Conservation (phyloP, 1,140 invertebrate genomes). For the Agrilus planipennis region DNA sequence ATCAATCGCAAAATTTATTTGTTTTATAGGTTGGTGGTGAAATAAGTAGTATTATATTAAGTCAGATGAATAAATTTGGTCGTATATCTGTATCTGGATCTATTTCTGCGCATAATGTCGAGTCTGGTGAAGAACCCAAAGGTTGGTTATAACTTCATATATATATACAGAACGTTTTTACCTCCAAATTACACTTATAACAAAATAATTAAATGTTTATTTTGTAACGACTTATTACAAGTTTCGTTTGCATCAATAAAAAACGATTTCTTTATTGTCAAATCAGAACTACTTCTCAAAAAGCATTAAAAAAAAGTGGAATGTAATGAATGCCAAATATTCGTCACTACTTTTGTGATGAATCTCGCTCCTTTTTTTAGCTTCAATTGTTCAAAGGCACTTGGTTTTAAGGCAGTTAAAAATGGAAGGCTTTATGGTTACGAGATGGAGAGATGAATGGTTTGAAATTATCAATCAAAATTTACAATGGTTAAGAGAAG, state of each 20-base stretch:
- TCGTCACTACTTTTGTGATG: too few species aligned
- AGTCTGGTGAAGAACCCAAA: conserved; percentile 26
- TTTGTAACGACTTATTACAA: too few species aligned
- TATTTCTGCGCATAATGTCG: conserved; percentile 44
- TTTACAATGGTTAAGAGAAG: conserved; percentile 41
- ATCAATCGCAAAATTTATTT: too few species aligned
- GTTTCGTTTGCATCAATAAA: too few species aligned
- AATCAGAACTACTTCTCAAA: too few species aligned
- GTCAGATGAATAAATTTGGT: conserved; percentile 47
- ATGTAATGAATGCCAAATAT: too few species aligned
- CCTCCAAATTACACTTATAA: too few species aligned
- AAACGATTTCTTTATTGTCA: too few species aligned
- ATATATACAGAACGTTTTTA: too few species aligned
- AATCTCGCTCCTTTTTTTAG: conserved; percentile 40
- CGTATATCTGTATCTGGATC: conserved; percentile 49
- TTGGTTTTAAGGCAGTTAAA: conserved; percentile 42
- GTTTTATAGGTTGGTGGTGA: conserved; percentile 39
- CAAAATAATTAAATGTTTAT: too few species aligned
- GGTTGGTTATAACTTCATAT: too few species aligned
- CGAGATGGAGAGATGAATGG: conserved; percentile 38
- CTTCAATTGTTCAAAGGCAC: conserved; percentile 39
- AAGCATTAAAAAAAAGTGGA: too few species aligned
- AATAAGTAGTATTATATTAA: conserved; percentile 45
- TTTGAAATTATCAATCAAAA: conserved; percentile 44
- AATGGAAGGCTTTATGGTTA: conserved; percentile 48